Evolutionary conservation across 2,888 invertebrate species (phyloP), one percentile per base, ranked within the genome.

Genomic region (Automeris io): DNA sequence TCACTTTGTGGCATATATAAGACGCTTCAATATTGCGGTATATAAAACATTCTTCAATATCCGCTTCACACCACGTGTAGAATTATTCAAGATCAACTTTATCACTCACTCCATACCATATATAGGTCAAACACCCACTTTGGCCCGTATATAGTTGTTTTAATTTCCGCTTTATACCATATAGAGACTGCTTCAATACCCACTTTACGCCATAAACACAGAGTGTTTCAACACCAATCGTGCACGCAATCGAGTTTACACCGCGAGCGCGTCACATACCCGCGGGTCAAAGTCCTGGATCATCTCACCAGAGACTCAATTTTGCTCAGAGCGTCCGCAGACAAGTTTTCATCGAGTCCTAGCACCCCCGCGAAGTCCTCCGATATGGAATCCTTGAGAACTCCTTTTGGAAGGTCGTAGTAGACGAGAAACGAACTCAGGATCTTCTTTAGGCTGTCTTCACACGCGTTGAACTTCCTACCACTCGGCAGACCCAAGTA

Each of bases 391-490:
- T 59, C 63, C 11, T 59, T 57, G 40, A 81, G 49, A 3, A 69
- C 65, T 21, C 73, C 70, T 43, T 70, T 82, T 0, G 90, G 89
- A 43, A 91, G 65, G 54, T 90, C 90, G 52, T 90, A 87, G 55
- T 88, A 91, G 26, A 88, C 86, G 2, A 90, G 61, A 47, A 88
- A 91, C 0, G 87, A 74, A 4, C 87, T 81, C 11, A 91, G 58
- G 37, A 82, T 86, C 38, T 70, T 71, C 38, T 86, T 70, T 1
- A 68, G 39, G 1, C 61, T 67, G 1, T 69, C 64, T 12, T 80
- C 82, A 23, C 70, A 74, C 0, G 58, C 45, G 18, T 48, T 51
- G 1, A 73, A 57, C 21, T 54, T 72, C 26, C 70, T 60, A 23
- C 61, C 67, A 44, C 73, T 69, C 0, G 87, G 74, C 16, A 77